A percentile compares a stretch with the other conserved stretches of the same genome.
phyloP scores from a whole-genome alignment of 2,113 vertebrate genomes.

The Hassar affinis region DNA sequence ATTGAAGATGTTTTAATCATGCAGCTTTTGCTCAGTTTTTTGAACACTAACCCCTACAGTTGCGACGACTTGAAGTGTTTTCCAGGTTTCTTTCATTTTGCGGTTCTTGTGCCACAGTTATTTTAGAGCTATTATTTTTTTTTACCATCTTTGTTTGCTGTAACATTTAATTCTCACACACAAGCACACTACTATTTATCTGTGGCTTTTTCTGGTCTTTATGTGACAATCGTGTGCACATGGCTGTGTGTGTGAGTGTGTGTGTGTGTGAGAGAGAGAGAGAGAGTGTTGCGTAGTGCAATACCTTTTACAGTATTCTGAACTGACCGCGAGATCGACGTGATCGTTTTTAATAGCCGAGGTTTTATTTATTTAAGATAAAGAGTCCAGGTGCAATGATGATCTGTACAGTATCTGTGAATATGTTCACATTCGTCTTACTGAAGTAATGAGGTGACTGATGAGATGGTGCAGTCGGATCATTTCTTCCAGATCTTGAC shows the following conservation, averaged over 20 bases:
- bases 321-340: neutral
- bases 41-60: neutral
- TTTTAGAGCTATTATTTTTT: neutral
- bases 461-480: neutral
- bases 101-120: neutral
- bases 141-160: neutral
- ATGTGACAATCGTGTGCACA: neutral
- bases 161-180: neutral
- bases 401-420: conserved; percentile 25
- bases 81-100: neutral
- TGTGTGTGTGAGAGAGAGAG: too few species aligned
- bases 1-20: neutral
- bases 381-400: conserved; percentile 6
- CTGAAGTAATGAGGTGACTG: neutral
- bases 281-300: conserved; percentile 22
- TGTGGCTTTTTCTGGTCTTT: neutral
- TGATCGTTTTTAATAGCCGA: conserved; percentile 26
- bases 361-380: conserved; percentile 43
- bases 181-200: neutral
- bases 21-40: neutral
- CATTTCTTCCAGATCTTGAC: neutral
- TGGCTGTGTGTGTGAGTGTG: neutral
- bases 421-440: neutral
- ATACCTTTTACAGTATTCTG: conserved; percentile 29
- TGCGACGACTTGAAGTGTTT: conserved; percentile 2